Evolutionary conservation across 2,888 invertebrate species (phyloP).

Genomic region (Apoderus coryli): DNA sequence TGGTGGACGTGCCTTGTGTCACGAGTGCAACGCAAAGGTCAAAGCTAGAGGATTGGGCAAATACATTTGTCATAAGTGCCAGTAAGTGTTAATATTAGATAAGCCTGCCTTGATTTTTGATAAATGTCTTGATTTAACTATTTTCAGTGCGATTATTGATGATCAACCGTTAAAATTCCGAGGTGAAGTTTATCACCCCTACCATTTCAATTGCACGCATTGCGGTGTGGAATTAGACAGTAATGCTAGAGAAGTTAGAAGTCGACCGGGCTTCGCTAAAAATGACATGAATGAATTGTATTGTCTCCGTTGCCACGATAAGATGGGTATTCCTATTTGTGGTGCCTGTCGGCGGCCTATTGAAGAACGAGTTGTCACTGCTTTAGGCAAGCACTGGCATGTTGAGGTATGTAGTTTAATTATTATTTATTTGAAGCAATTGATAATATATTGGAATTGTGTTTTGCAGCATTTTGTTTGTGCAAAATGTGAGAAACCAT

Average conservation of each 20-base stretch:
- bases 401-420: slow-evolving; percentile 56
- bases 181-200: slow-evolving; percentile 97
- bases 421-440: too few relatives aligned
- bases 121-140: not conserved
- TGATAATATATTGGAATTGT: too few relatives aligned
- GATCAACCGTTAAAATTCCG: slow-evolving; percentile 82
- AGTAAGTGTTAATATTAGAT: slow-evolving; percentile 63
- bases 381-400: slow-evolving; percentile 97
- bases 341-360: slow-evolving; percentile 98
- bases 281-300: slow-evolving; percentile 93
- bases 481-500: slow-evolving; percentile 99
- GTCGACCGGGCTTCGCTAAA: slow-evolving; percentile 75
- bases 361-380: slow-evolving; percentile 97
- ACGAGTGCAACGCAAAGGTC: slow-evolving; percentile 90
- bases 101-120: too few relatives aligned
- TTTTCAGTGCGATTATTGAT: slow-evolving; percentile 70
- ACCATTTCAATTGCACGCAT: slow-evolving; percentile 95
- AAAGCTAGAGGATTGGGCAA: slow-evolving; percentile 91
- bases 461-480: slow-evolving; percentile 88
- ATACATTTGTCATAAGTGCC: slow-evolving; percentile 97
- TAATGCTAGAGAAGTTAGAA: slow-evolving; percentile 85
- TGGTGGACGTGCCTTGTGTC: slow-evolving; percentile 76
- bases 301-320: slow-evolving; percentile 95
- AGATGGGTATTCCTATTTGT: slow-evolving; percentile 99
- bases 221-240: slow-evolving; percentile 87